Evolutionary conservation across 2,797 vertebrate species (phyloP).

Genomic region (Eutrigla gurnardus): DNA sequence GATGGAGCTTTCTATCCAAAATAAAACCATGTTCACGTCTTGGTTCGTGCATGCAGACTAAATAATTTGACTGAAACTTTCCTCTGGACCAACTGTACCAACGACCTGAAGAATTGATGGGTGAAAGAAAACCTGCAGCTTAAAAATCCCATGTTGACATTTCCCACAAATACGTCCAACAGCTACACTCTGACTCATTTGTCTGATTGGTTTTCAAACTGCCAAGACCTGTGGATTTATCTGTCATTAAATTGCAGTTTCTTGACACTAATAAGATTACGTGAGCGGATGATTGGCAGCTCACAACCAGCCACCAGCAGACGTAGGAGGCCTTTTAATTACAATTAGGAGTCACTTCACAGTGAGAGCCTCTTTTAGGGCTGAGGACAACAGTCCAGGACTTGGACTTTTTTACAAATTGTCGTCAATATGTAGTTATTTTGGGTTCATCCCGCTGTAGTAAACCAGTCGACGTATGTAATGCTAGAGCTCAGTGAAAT

Average conservation of each 20-base stretch:
- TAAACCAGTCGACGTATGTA: not conserved
- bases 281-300: constrained; percentile 20
- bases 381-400: not conserved
- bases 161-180: constrained; percentile 7
- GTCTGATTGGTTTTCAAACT: not conserved
- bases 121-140: not conserved
- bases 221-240: not conserved
- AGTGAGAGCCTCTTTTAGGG: not conserved
- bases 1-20: not conserved
- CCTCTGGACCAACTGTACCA: constrained; percentile 14
- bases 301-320: not conserved
- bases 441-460: not conserved
- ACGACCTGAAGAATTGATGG: not conserved
- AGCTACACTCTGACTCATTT: not conserved
- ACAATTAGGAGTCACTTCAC: constrained; percentile 1
- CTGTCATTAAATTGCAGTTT: not conserved
- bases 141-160: not conserved
- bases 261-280: constrained; percentile 1
- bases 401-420: no score
- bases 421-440: no score
- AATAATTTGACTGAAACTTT: constrained; percentile 55
- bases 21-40: not conserved
- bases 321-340: not conserved
- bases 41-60: not conserved
- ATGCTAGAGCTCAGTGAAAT: no score